phyloP scores from a whole-genome alignment of 2,797 vertebrate species.

The Holocentrus rufus region DNA sequence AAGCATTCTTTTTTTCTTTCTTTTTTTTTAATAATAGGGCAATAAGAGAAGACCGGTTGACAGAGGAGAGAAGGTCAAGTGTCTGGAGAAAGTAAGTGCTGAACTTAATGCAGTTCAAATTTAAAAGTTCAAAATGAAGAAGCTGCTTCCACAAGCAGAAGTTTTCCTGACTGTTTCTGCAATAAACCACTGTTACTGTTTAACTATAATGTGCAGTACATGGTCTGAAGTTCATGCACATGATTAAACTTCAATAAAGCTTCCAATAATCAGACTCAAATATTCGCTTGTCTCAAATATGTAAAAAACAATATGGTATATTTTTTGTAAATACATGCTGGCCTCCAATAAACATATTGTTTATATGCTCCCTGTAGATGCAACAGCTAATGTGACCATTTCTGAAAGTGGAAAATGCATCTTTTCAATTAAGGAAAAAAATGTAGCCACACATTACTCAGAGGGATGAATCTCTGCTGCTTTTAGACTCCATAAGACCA shows the following conservation, averaged over 20 bases:
- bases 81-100: conserved; percentile 81
- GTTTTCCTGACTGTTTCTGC: too few species aligned
- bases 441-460: not conserved
- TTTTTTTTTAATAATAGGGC: conserved; percentile 64
- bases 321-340: not conserved
- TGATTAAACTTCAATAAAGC: not conserved
- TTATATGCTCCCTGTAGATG: not conserved
- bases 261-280: too few species aligned
- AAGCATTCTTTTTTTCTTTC: not conserved
- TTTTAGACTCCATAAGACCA: not conserved
- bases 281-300: too few species aligned
- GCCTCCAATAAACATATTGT: not conserved
- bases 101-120: not conserved
- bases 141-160: too few species aligned
- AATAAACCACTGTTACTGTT: too few species aligned
- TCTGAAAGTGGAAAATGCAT: not conserved
- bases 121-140: too few species aligned
- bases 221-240: not conserved
- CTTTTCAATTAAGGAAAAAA: not conserved
- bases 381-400: not conserved
- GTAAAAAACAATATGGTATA: not conserved
- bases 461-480: not conserved
- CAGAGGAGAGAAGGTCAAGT: conserved; percentile 75
- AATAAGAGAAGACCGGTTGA: conserved; percentile 72
- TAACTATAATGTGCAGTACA: too few species aligned